These are phyloP conservation scores for Hyles euphorbiae DNA, from an alignment of 1,140 invertebrate genomes.

Conservation along the genomic window DNA sequence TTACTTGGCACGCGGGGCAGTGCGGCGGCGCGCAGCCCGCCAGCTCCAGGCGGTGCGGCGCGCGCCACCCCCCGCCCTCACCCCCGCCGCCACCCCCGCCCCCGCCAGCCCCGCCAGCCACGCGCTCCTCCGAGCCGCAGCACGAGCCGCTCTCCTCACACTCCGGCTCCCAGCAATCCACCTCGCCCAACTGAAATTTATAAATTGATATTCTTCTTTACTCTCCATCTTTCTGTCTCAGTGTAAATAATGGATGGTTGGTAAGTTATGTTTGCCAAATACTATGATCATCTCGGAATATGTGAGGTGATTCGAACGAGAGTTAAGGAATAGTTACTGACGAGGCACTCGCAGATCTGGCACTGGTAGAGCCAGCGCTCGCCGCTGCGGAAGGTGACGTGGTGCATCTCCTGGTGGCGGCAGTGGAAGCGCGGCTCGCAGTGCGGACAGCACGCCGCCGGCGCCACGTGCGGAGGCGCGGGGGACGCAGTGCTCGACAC, in stretches of 20 bases:
- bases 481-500: slow-evolving; percentile 26
- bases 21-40: slow-evolving; percentile 60
- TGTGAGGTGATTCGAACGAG: too few relatives aligned
- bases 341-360: slow-evolving; percentile 92
- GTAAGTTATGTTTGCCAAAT: too few relatives aligned
- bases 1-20: slow-evolving; percentile 58
- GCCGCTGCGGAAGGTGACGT: slow-evolving; percentile 85
- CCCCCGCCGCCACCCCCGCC: slow-evolving; percentile 75
- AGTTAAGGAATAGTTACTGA: slow-evolving; percentile 55
- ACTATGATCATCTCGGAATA: too few relatives aligned
- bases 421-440: slow-evolving; percentile 84
- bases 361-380: slow-evolving; percentile 93
- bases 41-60: slow-evolving; percentile 77
- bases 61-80: slow-evolving; percentile 75
- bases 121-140: slow-evolving; percentile 76
- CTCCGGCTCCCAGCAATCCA: slow-evolving; percentile 91
- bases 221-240: too few relatives aligned
- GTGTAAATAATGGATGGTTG: too few relatives aligned
- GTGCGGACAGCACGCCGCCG: slow-evolving; percentile 83
- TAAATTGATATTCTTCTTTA: not conserved
- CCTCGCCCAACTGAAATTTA: slow-evolving; percentile 85
- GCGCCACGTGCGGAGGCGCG: slow-evolving; percentile 30
- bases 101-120: slow-evolving; percentile 84
- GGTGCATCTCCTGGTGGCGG: slow-evolving; percentile 85
- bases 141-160: slow-evolving; percentile 85